Conservation (phyloP, 2,113 vertebrate species). For the Jacana jacana region DNA sequence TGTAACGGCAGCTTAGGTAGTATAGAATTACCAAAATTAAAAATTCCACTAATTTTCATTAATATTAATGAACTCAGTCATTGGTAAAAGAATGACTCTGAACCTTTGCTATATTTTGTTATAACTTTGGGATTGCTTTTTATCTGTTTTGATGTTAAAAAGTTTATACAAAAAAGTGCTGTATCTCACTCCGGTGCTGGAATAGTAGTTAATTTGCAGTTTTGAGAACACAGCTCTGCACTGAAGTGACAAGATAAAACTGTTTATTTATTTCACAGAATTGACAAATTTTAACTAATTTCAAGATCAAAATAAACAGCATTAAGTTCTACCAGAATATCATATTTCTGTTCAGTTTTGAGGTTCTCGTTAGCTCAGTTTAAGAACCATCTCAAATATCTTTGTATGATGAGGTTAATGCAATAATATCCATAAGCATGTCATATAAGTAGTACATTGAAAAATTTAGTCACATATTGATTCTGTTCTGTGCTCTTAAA, state of each 20-base stretch:
- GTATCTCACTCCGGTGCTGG: background rate
- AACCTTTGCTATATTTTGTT: background rate
- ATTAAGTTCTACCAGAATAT: conserved; percentile 10
- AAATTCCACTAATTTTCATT: background rate
- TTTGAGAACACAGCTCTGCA: background rate
- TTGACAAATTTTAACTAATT: background rate
- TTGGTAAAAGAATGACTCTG: background rate
- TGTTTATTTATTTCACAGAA: conserved; percentile 35
- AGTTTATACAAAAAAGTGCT: background rate
- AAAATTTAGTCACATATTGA: background rate
- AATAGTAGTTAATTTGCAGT: background rate
- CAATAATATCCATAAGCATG: background rate
- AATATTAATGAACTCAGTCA: background rate
- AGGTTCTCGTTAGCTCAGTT: background rate
- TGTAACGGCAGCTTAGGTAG: background rate
- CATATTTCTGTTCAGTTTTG: background rate
- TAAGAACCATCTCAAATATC: background rate
- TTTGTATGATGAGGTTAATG: background rate
- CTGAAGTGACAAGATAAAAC: background rate
- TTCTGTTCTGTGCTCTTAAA: background rate
- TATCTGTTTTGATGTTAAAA: background rate
- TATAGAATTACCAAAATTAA: background rate
- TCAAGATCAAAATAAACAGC: background rate
- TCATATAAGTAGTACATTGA: background rate
- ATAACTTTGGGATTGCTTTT: background rate